phyloP scores from a whole-genome alignment of 2,797 vertebrate genomes.

The Carduelis carduelis region DNA sequence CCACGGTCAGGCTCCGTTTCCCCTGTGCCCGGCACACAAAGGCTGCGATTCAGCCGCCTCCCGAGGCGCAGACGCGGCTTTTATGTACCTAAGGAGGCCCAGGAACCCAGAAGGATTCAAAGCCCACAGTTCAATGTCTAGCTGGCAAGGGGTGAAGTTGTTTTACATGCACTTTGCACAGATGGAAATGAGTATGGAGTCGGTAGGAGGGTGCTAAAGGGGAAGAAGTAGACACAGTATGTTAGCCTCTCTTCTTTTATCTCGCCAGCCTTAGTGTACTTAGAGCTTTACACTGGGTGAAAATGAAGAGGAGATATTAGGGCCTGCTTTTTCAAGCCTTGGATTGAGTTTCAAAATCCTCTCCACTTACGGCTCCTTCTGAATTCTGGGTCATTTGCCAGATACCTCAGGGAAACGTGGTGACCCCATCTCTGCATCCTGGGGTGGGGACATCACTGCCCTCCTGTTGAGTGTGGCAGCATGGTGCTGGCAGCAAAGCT shows the following conservation, averaged over 20 bases:
- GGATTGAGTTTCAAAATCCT: neutral
- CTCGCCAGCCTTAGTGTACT: neutral
- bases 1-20: neutral
- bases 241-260: neutral
- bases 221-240: neutral
- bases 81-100: neutral
- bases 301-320: neutral
- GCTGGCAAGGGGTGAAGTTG: conserved; percentile 8
- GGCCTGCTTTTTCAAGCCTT: neutral
- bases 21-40: neutral
- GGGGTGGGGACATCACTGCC: neutral
- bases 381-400: neutral
- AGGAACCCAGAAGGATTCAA: neutral
- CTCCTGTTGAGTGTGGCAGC: neutral
- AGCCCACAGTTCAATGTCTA: neutral
- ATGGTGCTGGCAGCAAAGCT: neutral
- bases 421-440: accelerated
- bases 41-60: neutral
- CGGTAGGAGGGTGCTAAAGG: neutral
- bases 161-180: conserved; percentile 48
- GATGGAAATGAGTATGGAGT: conserved; percentile 17
- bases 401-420: neutral
- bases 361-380: neutral
- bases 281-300: neutral
- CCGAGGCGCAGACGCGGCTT: accelerated